Percentiles rank a stretch among this genome's conserved stretches.
Evolutionary conservation across 2,888 invertebrate species (phyloP).

Genomic region (Drosophila austrosaltans): DNA sequence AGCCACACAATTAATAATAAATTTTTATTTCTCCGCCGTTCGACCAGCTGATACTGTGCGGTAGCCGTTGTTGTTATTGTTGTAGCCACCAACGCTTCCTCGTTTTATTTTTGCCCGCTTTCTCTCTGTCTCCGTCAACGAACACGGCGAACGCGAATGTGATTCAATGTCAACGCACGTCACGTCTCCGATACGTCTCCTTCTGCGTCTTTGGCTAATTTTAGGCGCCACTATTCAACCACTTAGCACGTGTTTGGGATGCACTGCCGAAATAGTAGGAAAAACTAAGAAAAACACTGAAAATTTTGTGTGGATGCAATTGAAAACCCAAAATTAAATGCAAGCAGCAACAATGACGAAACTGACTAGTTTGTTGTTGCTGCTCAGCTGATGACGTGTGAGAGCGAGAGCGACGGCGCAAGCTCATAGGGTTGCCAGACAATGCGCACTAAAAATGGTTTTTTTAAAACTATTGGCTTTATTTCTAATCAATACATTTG

Average conservation of each 20-base stretch:
- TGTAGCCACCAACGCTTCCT: constrained; percentile 56
- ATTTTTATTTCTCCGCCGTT: constrained; percentile 48
- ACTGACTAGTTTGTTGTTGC: constrained; percentile 24
- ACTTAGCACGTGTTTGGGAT: constrained; percentile 53
- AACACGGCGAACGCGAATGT: constrained; percentile 58
- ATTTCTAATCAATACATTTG: not conserved
- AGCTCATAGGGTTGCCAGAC: constrained; percentile 59
- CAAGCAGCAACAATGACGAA: constrained; percentile 36
- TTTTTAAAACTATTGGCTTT: not conserved
- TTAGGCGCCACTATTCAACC: constrained; percentile 38
- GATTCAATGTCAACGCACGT: constrained; percentile 71
- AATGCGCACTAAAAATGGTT: not conserved
- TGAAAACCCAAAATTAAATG: constrained; percentile 31
- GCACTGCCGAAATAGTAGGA: constrained; percentile 45
- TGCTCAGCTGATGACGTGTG: constrained; percentile 73
- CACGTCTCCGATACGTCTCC: constrained; percentile 36
- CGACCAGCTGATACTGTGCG: constrained; percentile 69
- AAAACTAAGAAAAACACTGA: constrained; percentile 9
- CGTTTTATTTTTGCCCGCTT: constrained; percentile 62
- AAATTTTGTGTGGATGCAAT: constrained; percentile 40
- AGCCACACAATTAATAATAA: constrained; percentile 48
- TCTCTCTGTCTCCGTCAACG: constrained; percentile 32
- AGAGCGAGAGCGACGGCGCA: constrained; percentile 60
- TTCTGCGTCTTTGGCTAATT: constrained; percentile 34
- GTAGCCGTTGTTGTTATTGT: constrained; percentile 13